Evolutionary conservation across 2,113 vertebrate species (phyloP).

Genomic region (Nycticryphes semicollaris): DNA sequence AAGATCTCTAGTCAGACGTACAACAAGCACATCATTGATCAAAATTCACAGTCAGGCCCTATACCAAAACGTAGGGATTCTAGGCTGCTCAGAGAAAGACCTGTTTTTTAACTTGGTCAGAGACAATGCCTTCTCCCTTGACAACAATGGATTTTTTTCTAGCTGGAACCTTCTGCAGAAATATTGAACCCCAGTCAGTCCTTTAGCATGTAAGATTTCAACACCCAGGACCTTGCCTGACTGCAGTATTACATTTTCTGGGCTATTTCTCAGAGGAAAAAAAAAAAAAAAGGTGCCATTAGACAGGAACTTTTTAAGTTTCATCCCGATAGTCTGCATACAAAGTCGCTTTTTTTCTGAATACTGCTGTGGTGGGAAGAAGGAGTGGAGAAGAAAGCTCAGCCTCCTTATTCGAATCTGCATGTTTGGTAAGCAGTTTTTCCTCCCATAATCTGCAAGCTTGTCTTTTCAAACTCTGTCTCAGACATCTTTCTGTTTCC

Average conservation of each 20-base stretch:
- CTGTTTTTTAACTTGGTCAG: not conserved
- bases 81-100: not conserved
- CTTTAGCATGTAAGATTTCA: not conserved
- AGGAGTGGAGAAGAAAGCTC: not conserved
- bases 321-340: not conserved
- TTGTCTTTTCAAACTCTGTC: not conserved
- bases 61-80: not conserved
- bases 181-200: not conserved
- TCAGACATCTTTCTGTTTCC: not conserved
- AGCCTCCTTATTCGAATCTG: not conserved
- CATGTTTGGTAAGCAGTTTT: not conserved
- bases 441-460: not conserved
- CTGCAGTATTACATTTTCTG: not conserved
- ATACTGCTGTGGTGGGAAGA: accelerated
- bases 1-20: not conserved
- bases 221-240: accelerated
- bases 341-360: not conserved
- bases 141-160: not conserved
- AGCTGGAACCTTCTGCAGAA: not conserved
- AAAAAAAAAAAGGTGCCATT: not conserved
- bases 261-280: not conserved
- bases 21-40: not conserved
- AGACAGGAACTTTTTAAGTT: not conserved
- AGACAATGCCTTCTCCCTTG: not conserved
- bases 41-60: not conserved